Evolutionary conservation across 2,888 invertebrate species (phyloP), one percentile per base, ranked within the genome.

Genomic region (Agonum fuliginosum): DNA sequence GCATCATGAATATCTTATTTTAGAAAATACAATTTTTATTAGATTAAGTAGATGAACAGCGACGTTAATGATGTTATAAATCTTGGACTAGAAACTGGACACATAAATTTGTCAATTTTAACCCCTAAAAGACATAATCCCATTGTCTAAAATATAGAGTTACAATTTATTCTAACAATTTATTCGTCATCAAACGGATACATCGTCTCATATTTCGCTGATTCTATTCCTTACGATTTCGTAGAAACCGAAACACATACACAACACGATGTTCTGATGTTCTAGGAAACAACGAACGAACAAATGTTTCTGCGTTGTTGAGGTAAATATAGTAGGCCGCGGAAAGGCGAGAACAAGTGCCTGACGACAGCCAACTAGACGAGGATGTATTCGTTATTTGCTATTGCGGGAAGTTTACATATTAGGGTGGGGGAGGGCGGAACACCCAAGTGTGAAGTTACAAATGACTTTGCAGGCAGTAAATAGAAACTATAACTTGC

Each of bases 351-450:
- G 20, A 70, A 70, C 46, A 70, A 70, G 46, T 70, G 70, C 37
- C 70, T 70, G 70, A 48, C 27, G 70, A 70, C 70, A 70, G 70
- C 70, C 70, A 46, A 70, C 70, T 46, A 70, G 46, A 43, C 24
- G 20, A 70, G 70, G 70, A 70, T 70, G 70, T 70, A 70, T 70
- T 70, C 46, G 70, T 70, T 46, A 70, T 70, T 17, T 65, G 65
- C 20, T 65, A 8, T 6, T 19, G 17, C 17, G 37, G 65, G 65
- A 65, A 65, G 65, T 65, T 65, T 65, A 65, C 65, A 65, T 65
- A 65, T 65, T 34, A 20, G 24, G 34, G 37, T 34, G 34, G 19
- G 34, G 65, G 19, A 34, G 37, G 65, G 34, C 17, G 34, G 65
- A 34, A 34, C 65, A 65, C 30, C 34, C 65, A 34, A 12, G 65